Base-by-base conservation (phyloP, 2,888 invertebrate genomes). In the Spatulosminthurus flaviceps region DNA sequence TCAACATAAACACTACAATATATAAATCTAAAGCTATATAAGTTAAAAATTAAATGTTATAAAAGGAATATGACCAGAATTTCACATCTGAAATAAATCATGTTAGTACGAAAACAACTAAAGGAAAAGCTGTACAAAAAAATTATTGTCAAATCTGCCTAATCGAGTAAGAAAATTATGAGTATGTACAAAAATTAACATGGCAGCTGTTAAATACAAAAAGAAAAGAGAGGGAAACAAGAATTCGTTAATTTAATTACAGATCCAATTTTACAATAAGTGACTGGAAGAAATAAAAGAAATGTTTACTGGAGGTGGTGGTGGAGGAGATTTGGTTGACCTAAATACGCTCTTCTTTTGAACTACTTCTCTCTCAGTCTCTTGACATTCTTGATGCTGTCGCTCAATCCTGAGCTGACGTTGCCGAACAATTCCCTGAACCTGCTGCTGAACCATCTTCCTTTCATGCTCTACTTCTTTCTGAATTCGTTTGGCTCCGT, bases 291-390 rank as follows among this genome's bases (percentile, higher is more conserved):
- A 60, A 21, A 28, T 19, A 16, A 69, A 69, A 24, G 9, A 19
- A 28, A 69, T 28, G 28, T 89, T 89, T 88, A 92, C 92, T 80
- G 91, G 91, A 66, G 92, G 92, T 26, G 91, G 91, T 24, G 92
- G 91, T 43, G 91, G 90, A 51, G 84, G 83, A 67, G 84, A 81
- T 66, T 81, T 83, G 60, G 79, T 81, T n/a, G 34, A 26, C 67
- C 78, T 79, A 64, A 75, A 79, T 43, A 80, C 78, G 19, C 29
- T 34, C 69, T 83, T 84, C 43, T 83, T 84, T 76, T 86, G 84
- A 42, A 82, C 81, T 61, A 86, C 86, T 84, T 87, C 86, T 77
- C 86, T 84, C 81, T 86, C 86, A 41, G 85, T 83, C 80, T 88
- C 87, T 77, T 88, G 88, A 41, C 87, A 85, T 29, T 85, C 85